Conservation (phyloP, 2,113 vertebrate genomes). For the Cyprinodon brontotheroides region DNA sequence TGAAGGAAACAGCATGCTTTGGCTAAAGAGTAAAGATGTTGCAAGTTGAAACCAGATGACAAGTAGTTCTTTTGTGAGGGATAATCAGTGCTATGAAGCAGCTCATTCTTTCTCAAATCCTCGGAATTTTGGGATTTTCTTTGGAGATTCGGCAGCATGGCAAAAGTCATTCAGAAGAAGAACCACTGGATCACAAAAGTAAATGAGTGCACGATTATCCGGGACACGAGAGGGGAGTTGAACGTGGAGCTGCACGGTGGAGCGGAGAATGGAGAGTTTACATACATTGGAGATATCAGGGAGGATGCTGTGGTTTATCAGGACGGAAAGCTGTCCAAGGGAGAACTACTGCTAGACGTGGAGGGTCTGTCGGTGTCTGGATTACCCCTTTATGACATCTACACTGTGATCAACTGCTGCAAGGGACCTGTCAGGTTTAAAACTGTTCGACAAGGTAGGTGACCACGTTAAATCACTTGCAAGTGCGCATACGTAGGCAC, state of each 20-base stretch:
- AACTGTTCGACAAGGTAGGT: constrained; percentile 89
- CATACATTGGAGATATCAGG: constrained; percentile 78
- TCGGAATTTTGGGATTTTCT: constrained; percentile 44
- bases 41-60: constrained; percentile 41
- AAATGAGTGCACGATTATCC: constrained; percentile 81
- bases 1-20: constrained; percentile 33
- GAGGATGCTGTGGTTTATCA: constrained; percentile 75
- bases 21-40: constrained; percentile 42
- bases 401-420: constrained; percentile 84
- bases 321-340: constrained; percentile 79
- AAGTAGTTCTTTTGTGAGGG: constrained; percentile 55
- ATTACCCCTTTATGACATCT: constrained; percentile 91
- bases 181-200: constrained; percentile 91
- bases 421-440: constrained; percentile 85
- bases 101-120: constrained; percentile 28
- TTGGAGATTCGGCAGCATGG: constrained; percentile 79
- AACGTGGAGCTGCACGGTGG: constrained; percentile 85
- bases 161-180: constrained; percentile 89
- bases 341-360: constrained; percentile 91
- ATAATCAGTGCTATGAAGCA: constrained; percentile 45
- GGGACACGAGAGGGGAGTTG: constrained; percentile 80
- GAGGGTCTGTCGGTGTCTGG: constrained; percentile 91
- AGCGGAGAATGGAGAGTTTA: constrained; percentile 91
- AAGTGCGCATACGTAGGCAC: neutral
- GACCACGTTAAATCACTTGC: neutral